Conservation (phyloP, 64 coral and sea anemone species). For the Porites lutea region DNA sequence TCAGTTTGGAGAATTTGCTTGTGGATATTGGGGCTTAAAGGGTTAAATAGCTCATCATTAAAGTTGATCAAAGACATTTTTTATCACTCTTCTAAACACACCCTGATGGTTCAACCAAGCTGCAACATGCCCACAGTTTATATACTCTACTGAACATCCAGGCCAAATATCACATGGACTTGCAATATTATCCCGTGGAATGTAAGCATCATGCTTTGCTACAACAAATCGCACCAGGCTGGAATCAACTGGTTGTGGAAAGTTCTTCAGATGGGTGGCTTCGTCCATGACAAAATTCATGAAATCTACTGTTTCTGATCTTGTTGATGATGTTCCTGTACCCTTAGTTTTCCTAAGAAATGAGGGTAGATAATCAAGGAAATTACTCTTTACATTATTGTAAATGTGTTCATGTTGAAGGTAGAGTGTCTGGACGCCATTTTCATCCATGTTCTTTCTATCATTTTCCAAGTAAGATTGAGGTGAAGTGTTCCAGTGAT, state of each 20-base stretch:
- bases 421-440: slow-evolving; percentile 60
- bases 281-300: slow-evolving; percentile 94
- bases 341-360: slow-evolving; percentile 41
- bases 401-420: slow-evolving; percentile 73
- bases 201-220: slow-evolving; percentile 84
- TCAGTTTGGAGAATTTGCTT: too few relatives aligned
- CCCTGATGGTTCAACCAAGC: slow-evolving; percentile 57
- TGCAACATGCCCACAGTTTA: slow-evolving; percentile 76
- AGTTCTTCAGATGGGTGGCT: slow-evolving; percentile 86
- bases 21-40: too few relatives aligned
- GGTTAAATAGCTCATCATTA: background rate
- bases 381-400: slow-evolving; percentile 49
- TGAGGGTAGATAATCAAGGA: slow-evolving; percentile 75
- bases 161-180: slow-evolving; percentile 76
- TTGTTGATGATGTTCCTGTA: background rate
- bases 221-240: slow-evolving; percentile 76
- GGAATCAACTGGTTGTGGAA: slow-evolving; percentile 73
- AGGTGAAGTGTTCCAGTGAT: background rate
- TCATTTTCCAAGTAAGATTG: slow-evolving; percentile 35
- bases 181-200: slow-evolving; percentile 69
- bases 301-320: slow-evolving; percentile 75
- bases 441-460: background rate
- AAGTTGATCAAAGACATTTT: slow-evolving; percentile 66
- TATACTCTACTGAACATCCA: slow-evolving; percentile 64
- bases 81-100: slow-evolving; percentile 84